Percentiles rank a stretch among this genome's conserved stretches.
These are phyloP conservation scores for Calliphora vomitoria DNA, from an alignment of 2,888 invertebrate genomes.

Conservation along the genomic window DNA sequence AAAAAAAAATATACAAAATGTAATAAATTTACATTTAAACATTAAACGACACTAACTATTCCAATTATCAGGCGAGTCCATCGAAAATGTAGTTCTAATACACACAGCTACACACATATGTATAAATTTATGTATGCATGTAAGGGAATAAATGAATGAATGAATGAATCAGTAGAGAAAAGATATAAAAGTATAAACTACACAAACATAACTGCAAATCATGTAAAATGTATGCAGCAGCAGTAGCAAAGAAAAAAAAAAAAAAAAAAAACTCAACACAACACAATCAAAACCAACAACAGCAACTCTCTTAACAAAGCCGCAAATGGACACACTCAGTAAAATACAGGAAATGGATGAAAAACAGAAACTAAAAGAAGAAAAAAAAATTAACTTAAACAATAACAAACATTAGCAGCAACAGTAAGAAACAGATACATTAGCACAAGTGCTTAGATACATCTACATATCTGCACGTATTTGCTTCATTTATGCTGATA, in stretches of 20 bases:
- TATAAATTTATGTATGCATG: background rate
- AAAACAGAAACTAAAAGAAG: background rate
- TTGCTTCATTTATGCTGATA: constrained; percentile 67
- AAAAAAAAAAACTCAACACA: background rate
- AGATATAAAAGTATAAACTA: constrained; percentile 13
- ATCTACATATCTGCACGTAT: constrained; percentile 60
- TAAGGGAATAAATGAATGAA: background rate
- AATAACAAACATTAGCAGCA: constrained; percentile 4
- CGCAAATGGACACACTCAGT: constrained; percentile 42
- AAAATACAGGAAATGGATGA: constrained; percentile 41
- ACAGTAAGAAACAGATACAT: constrained; percentile 23
- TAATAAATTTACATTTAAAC: constrained; percentile 48
- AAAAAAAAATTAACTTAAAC: background rate
- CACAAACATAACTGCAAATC: constrained; percentile 29
- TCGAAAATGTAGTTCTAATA: constrained; percentile 15
- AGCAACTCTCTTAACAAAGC: background rate
- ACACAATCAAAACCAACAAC: constrained; percentile 12
- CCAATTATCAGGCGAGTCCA: constrained; percentile 35
- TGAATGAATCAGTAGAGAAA: background rate
- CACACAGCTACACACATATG: background rate
- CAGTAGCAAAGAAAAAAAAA: background rate
- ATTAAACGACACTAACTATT: constrained; percentile 52
- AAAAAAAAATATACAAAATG: background rate
- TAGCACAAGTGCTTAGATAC: background rate
- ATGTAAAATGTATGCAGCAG: constrained; percentile 28